Evolutionary conservation across 2,888 invertebrate genomes (phyloP).

Genomic region (Amblyjoppa proteus): DNA sequence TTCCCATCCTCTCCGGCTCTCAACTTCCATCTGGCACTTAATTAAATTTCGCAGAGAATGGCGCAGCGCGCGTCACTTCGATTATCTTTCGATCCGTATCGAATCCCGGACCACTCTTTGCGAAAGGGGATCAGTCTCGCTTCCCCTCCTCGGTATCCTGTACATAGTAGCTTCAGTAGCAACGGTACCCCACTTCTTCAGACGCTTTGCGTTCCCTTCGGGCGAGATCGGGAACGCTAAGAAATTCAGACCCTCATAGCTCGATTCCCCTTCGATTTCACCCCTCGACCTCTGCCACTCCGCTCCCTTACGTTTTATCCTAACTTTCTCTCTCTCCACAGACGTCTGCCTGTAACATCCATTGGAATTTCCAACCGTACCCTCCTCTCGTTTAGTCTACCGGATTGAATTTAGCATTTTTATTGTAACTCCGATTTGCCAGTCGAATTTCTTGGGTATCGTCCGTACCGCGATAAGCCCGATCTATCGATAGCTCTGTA

Average conservation of each 20-base stretch:
- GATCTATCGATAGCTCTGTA: conserved; percentile 39
- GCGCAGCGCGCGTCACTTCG: conserved; percentile 54
- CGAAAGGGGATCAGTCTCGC: background rate
- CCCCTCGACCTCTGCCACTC: background rate
- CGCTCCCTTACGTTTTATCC: background rate
- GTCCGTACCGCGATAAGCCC: conserved; percentile 55
- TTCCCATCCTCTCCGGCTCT: conserved; percentile 36
- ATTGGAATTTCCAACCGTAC: conserved; percentile 31
- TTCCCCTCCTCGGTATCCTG: background rate
- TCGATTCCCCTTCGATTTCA: conserved; percentile 23
- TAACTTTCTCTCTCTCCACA: background rate
- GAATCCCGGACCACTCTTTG: conserved; percentile 44
- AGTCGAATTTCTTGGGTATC: conserved; percentile 54
- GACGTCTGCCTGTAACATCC: conserved; percentile 43
- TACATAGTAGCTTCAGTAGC: conserved; percentile 16
- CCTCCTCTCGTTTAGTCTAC: conserved; percentile 48
- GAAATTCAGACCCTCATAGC: conserved; percentile 37
- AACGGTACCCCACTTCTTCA: conserved; percentile 51
- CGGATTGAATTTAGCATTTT: conserved; percentile 63
- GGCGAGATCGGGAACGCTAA: conserved; percentile 16
- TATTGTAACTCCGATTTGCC: conserved; percentile 58
- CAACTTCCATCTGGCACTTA: conserved; percentile 57
- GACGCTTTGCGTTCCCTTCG: conserved; percentile 41
- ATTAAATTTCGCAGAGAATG: conserved; percentile 62
- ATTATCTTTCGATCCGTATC: conserved; percentile 64